Evolutionary conservation across 2,113 vertebrate genomes (phyloP).

Genomic region (Corythornis vintsioides): DNA sequence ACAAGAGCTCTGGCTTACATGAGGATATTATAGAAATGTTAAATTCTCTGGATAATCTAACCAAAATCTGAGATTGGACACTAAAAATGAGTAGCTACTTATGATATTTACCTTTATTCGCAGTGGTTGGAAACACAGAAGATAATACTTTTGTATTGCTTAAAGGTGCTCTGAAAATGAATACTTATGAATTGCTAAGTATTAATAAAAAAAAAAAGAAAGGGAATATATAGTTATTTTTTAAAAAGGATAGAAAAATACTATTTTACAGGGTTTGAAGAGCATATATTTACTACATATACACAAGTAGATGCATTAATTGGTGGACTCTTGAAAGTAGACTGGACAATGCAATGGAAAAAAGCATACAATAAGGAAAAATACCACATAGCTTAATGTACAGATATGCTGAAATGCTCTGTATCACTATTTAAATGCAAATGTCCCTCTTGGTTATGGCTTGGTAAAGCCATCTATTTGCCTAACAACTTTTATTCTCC

Average conservation of each 20-base stretch:
- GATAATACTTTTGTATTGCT: background rate
- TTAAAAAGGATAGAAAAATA: background rate
- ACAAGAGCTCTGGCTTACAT: background rate
- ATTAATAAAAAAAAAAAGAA: background rate
- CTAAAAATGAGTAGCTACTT: background rate
- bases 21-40: background rate
- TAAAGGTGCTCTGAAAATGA: background rate
- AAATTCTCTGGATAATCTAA: background rate
- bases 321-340: background rate
- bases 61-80: background rate
- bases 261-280: background rate
- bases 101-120: background rate
- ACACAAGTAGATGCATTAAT: background rate
- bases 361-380: background rate
- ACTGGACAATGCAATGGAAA: background rate
- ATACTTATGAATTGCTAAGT: background rate
- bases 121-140: background rate
- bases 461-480: background rate
- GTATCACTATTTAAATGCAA: background rate
- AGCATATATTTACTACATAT: background rate
- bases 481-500: background rate
- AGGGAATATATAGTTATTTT: background rate
- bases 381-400: background rate
- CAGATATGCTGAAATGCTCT: background rate
- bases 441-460: background rate